Base-by-base conservation (phyloP, 2,888 invertebrate species). In the Plebejus argus region DNA sequence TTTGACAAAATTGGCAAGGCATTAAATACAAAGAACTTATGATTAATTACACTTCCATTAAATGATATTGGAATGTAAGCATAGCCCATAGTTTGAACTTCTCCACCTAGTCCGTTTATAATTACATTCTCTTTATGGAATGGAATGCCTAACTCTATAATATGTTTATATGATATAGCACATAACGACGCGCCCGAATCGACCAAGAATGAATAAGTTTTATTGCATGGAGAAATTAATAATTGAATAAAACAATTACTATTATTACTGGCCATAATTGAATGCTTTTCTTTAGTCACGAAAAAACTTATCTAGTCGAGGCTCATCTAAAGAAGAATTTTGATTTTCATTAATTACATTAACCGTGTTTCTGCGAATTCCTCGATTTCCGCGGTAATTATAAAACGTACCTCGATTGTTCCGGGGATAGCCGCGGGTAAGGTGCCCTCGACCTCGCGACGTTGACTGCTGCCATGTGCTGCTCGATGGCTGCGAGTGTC, bases 1-100 rank as follows among this genome's bases (percentile, higher is more conserved):
- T 39, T 70, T 70, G 1, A 56, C 70, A 39, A 20, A 66, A 58
- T 61, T 61, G 66, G 70, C 20, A 76, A 72, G 33, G 72, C 45
- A 77, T 78, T 61, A 76, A 79, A 79, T 56, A 79, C 76, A 77
- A 71, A 77, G 70, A 79, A 79, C 45, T 76, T 79, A 72, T 79
- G 79, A 49, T 56, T 61, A 79, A 78, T 75, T 56, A 76, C 35
- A 72, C 20, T 72, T 18, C 53, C 58, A 49, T 53, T 28, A 28
- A 77, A 58, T 20, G 10, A 8, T 53, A 78, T 53, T 15, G 33
- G 28, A 70, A 76, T 76, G 76, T 76, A 71, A 28, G 76, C 77
- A 35, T 71, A 79, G 71, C 77, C 79, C 20, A 79, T 71, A 10
- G 77, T 71, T 35, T 76, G 58, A n/a, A 77, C 72, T 70, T 76